Evolutionary conservation across 2,797 vertebrate species (phyloP).

Genomic region (Saxicola maurus): DNA sequence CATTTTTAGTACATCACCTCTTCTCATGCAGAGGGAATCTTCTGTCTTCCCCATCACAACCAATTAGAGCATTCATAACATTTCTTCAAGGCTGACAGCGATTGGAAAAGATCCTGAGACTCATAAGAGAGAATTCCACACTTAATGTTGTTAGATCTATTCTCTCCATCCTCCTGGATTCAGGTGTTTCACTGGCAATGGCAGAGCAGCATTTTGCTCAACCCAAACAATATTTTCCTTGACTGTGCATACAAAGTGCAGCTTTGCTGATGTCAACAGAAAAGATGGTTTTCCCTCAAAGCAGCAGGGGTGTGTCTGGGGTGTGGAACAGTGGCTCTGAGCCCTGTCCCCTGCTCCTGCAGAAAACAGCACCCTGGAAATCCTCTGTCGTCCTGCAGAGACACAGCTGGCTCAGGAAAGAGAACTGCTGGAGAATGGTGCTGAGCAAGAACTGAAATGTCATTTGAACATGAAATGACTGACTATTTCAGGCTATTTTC

Average conservation of each 20-base stretch:
- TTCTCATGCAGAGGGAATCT: not conserved
- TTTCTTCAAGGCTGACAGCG: not conserved
- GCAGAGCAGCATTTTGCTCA: not conserved
- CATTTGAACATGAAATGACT: not conserved
- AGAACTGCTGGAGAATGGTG: not conserved
- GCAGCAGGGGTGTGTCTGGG: not conserved
- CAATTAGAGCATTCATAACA: not conserved
- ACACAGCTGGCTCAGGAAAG: not conserved
- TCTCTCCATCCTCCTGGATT: not conserved
- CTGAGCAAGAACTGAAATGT: not conserved
- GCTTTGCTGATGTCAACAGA: not conserved
- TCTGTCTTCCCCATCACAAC: not conserved
- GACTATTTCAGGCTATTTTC: not conserved
- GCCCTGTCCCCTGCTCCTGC: not conserved
- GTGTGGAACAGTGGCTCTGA: not conserved
- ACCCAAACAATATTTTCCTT: not conserved
- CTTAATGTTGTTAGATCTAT: not conserved
- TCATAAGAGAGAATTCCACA: not conserved
- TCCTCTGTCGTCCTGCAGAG: not conserved
- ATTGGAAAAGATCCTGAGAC: not conserved
- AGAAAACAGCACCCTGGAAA: not conserved
- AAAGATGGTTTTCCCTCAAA: not conserved
- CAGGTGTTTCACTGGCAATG: not conserved
- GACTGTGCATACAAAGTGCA: rapidly evolving
- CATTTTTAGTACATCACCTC: not conserved